A percentile compares a stretch with the other conserved stretches of the same genome.
Evolutionary conservation across 2,888 invertebrate genomes (phyloP).

Genomic region (Dysmachus trigonus): DNA sequence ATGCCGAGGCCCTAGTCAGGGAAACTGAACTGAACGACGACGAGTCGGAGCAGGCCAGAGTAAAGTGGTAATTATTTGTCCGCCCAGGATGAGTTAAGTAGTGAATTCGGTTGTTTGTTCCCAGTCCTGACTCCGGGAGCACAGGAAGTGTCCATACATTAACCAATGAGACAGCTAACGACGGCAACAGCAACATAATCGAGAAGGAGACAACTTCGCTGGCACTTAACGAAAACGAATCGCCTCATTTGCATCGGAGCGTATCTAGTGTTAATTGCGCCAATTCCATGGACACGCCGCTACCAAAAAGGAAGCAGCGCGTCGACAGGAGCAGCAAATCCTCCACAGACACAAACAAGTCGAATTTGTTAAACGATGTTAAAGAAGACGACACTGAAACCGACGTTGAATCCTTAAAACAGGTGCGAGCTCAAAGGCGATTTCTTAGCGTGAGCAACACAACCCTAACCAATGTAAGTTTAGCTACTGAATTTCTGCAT

Average conservation of each 20-base stretch:
- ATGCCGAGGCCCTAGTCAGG: conserved; percentile 62
- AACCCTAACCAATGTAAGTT: conserved; percentile 73
- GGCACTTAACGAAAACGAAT: conserved; percentile 26
- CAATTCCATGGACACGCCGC: conserved; percentile 22
- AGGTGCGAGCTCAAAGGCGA: conserved; percentile 64
- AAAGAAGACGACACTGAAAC: conserved; percentile 49
- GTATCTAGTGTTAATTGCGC: conserved; percentile 26
- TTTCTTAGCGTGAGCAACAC: conserved; percentile 68
- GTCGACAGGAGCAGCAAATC: not conserved
- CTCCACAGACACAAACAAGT: not conserved
- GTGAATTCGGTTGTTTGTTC: not conserved
- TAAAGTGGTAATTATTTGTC: conserved; percentile 32
- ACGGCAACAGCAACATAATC: conserved; percentile 38
- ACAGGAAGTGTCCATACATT: conserved; percentile 50
- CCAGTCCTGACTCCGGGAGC: conserved; percentile 44
- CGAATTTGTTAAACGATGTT: conserved; percentile 5
- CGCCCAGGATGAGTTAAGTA: not conserved
- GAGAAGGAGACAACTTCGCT: conserved; percentile 30
- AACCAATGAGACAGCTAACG: conserved; percentile 50
- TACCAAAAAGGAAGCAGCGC: conserved; percentile 25
- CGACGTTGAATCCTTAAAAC: conserved; percentile 66
- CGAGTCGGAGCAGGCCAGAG: not conserved
- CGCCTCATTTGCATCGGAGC: conserved; percentile 35
- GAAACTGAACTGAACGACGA: conserved; percentile 61
- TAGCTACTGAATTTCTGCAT: conserved; percentile 51